A percentile compares a stretch with the other conserved stretches of the same genome.
These are phyloP conservation scores for Diprion similis DNA, from an alignment of 1,140 invertebrate species.

Conservation along the genomic window DNA sequence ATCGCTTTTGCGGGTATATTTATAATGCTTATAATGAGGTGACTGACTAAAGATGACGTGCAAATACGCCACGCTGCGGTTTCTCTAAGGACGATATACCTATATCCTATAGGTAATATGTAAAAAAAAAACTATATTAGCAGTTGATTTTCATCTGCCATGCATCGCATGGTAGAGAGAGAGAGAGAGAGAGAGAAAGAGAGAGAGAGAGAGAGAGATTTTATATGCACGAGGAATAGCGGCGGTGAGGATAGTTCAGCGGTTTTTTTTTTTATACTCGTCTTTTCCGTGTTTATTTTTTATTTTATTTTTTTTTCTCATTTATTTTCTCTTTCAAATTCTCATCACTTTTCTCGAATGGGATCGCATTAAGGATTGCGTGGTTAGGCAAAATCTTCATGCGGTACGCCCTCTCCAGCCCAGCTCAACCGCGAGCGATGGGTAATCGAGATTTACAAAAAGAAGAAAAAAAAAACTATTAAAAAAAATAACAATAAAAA, in stretches of 20 bases:
- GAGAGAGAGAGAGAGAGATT: constrained; percentile 15
- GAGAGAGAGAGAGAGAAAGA: constrained; percentile 8
- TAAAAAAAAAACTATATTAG: constrained; percentile 13
- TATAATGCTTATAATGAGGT: no score
- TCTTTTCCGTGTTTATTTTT: not conserved
- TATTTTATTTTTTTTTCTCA: not conserved
- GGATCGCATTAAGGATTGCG: not conserved
- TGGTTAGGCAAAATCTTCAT: constrained; percentile 25
- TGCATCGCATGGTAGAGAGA: constrained; percentile 29
- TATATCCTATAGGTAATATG: not conserved
- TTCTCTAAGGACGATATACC: not conserved
- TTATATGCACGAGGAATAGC: not conserved
- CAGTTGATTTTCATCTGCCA: constrained; percentile 16
- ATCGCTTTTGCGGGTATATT: no score
- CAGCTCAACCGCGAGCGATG: constrained; percentile 30
- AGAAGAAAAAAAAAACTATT: not conserved
- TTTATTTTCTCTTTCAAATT: not conserved
- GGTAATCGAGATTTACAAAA: not conserved
- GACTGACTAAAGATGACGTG: no score
- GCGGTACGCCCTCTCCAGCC: constrained; percentile 43
- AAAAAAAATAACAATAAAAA: not conserved
- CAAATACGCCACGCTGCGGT: no score
- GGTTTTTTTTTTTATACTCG: no score
- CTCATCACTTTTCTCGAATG: not conserved
- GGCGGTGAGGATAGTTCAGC: no score